Evolutionary conservation across 2,888 invertebrate genomes (phyloP).

Genomic region (Chloromyia formosa): DNA sequence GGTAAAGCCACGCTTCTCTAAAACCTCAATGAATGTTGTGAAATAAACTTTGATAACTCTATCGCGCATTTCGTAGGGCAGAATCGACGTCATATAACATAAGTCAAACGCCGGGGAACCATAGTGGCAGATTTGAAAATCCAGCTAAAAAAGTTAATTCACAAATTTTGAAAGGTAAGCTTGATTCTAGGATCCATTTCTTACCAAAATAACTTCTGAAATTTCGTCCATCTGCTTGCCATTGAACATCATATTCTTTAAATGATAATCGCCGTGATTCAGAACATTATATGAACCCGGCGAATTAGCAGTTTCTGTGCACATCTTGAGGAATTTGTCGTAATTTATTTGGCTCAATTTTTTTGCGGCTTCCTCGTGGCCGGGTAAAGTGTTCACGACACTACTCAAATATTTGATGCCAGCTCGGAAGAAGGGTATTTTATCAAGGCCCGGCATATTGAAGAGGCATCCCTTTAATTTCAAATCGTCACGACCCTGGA

Average conservation of each 20-base stretch:
- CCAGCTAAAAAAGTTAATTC: conserved; percentile 6
- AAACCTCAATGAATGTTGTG: conserved; percentile 7
- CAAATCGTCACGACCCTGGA: neutral
- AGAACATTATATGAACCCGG: conserved; percentile 19
- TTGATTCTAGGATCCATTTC: neutral
- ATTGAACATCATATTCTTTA: conserved; percentile 35
- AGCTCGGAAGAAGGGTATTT: neutral
- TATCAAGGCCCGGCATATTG: neutral
- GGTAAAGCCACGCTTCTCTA: neutral
- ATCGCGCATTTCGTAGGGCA: neutral
- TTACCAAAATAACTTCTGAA: conserved; percentile 26
- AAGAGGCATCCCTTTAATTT: neutral
- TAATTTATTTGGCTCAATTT: neutral
- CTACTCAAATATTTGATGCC: neutral
- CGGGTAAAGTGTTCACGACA: neutral
- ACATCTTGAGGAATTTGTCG: neutral
- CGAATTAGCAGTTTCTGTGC: neutral
- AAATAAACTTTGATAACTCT: neutral
- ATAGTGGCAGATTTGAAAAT: conserved; percentile 26
- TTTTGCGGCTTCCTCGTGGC: neutral
- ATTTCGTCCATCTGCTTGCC: neutral
- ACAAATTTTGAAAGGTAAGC: no score
- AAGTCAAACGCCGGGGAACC: conserved; percentile 31
- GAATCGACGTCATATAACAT: neutral
- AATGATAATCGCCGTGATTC: conserved; percentile 35